Percentiles rank a stretch among this genome's conserved stretches.
Conservation (phyloP, 2,797 vertebrate genomes). For the Clarias pachynema region DNA sequence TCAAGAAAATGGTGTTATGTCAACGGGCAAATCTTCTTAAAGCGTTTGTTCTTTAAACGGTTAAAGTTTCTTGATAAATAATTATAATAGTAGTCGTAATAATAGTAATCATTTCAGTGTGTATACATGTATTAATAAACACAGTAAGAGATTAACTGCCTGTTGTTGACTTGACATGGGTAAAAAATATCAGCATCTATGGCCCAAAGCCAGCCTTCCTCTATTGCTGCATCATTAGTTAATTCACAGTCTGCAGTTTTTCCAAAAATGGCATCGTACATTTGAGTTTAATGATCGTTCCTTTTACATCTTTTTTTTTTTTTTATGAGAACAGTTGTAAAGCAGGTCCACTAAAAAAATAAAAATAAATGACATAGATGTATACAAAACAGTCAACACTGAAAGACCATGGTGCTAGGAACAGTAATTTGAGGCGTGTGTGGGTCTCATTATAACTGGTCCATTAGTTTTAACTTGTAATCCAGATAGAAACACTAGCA, state of each 20-base stretch:
- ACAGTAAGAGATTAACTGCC: neutral
- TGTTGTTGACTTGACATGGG: neutral
- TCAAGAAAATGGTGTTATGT: neutral
- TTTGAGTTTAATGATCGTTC: neutral
- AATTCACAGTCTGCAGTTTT: neutral
- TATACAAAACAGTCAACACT: neutral
- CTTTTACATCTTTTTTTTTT: neutral
- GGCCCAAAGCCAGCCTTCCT: neutral
- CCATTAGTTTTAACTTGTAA: constrained; percentile 9
- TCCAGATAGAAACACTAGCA: neutral
- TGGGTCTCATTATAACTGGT: neutral
- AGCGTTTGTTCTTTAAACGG: no score
- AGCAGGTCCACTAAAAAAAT: neutral
- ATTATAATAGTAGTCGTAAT: no score
- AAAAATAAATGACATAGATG: neutral
- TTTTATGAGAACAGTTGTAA: neutral
- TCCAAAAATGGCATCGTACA: neutral
- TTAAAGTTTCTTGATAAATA: no score
- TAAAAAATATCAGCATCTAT: neutral
- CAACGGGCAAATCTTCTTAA: no score
- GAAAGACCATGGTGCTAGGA: neutral
- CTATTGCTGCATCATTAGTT: neutral
- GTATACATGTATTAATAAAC: neutral
- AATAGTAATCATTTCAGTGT: no score
- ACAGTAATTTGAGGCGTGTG: neutral